Base-by-base conservation (phyloP, 2,797 vertebrate species). In the Lepilemur ruficaudatus region DNA sequence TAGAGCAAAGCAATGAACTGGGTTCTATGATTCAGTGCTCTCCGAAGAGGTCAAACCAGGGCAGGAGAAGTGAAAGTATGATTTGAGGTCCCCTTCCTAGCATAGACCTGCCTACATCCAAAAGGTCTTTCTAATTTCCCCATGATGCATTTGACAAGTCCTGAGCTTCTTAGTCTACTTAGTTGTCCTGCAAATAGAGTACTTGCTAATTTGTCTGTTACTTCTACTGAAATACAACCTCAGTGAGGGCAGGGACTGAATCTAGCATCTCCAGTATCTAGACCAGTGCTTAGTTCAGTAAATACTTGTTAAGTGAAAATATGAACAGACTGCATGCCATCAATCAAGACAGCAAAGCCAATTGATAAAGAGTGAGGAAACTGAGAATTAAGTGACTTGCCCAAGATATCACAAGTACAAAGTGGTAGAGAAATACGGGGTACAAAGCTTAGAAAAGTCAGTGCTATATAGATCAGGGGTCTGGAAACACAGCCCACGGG, bases 401-500 rank as follows among this genome's bases (percentile, higher is more conserved):
- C 32, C 23, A 35, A 48, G 35, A 55, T 25, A 15, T 41, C 41
- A 28, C 0, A 30, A 55, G 20, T 18, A 8, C 69, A 28, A 18
- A 82, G 41, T 4, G 22, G n/a, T 9, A 52, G 65, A 15, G 12
- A 65, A 63, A 52, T 46, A 23, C 30, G 23, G 15, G 30, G 8
- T 35, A 32, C 32, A 35, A 23, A 23, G 3, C 30, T 22, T 46
- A 2, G 10, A 73, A 65, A 55, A 35, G 41, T 35, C 46, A 18
- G 5, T 7, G 11, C 57, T 43, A 0, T 43, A 0, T 15, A 30
- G 61, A 28, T 59, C 7, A 13, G 65, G 35, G 35, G 23, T 38
- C 55, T 22, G 9, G 5, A 38, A 30, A 30, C 20, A 4, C 1
- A 57, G 17, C 38, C 63, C 28, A n/a, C 4, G 1, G 10, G 48